A percentile compares a stretch with the other conserved stretches of the same genome.
These are phyloP conservation scores for Diachrysia chrysitis DNA, from an alignment of 2,888 invertebrate species.

Conservation along the genomic window DNA sequence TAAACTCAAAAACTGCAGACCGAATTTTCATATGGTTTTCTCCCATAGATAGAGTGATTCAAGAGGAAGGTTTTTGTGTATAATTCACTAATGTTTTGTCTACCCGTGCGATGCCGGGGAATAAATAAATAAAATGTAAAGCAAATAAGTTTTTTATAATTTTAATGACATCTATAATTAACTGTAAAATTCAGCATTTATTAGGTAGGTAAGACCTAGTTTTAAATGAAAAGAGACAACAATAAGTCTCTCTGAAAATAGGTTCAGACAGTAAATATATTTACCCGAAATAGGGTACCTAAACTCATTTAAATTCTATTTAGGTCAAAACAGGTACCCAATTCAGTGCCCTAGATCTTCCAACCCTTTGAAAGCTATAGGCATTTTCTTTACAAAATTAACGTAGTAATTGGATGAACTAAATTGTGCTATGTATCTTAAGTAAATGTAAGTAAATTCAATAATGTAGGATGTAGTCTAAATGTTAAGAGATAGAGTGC, in stretches of 20 bases:
- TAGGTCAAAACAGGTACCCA: constrained; percentile 10
- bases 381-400: constrained; percentile 63
- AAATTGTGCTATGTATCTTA: constrained; percentile 57
- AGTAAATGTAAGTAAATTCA: constrained; percentile 58
- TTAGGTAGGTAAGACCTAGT: no score
- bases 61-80: no score
- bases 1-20: no score
- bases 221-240: no score
- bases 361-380: constrained; percentile 40
- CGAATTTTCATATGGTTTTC: no score
- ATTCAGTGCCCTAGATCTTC: constrained; percentile 30
- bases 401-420: constrained; percentile 61
- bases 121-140: no score
- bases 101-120: no score
- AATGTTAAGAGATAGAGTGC: neutral
- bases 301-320: neutral
- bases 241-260: neutral
- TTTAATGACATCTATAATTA: no score
- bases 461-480: constrained; percentile 43
- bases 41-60: no score
- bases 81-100: no score
- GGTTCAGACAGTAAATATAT: neutral
- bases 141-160: no score
- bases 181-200: no score
- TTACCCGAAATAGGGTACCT: constrained; percentile 1